A percentile compares a stretch with the other conserved stretches of the same genome.
phyloP scores from a whole-genome alignment of 2,113 vertebrate species.

The Phodopus roborovskii region DNA sequence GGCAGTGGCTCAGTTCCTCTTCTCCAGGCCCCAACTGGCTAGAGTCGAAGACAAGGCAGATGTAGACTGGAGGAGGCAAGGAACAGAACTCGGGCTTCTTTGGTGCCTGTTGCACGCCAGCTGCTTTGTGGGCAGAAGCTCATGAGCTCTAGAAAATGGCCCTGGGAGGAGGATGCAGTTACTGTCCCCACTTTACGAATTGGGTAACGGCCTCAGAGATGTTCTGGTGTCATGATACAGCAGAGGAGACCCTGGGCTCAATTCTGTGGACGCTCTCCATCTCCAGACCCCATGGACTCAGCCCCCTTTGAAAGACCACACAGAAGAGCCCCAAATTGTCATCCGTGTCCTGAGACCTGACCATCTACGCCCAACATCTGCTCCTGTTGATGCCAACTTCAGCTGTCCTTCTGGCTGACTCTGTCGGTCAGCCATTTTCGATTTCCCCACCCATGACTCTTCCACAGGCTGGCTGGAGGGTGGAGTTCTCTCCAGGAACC shows the following conservation, averaged over 20 bases:
- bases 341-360: not conserved
- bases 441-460: not conserved
- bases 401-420: not conserved
- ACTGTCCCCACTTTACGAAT: slow-evolving; percentile 4
- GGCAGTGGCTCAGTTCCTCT: slow-evolving; percentile 47
- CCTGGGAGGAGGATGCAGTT: not conserved
- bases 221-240: not conserved
- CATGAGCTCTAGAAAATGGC: not conserved
- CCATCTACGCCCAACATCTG: not conserved
- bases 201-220: not conserved
- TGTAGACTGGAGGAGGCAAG: not conserved
- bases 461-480: slow-evolving; percentile 11
- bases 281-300: not conserved
- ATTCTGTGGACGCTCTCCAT: not conserved
- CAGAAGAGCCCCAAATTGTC: not conserved
- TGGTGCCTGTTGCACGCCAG: not conserved
- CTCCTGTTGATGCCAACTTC: not conserved
- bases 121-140: not conserved
- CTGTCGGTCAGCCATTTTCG: slow-evolving; percentile 16
- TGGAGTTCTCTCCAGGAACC: slow-evolving; percentile 24
- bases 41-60: not conserved
- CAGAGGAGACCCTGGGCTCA: not conserved
- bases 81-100: slow-evolving; percentile 21
- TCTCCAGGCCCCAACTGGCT: slow-evolving; percentile 34
- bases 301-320: not conserved